phyloP scores from a whole-genome alignment of 2,888 invertebrate species.

The Tenthredo notha region DNA sequence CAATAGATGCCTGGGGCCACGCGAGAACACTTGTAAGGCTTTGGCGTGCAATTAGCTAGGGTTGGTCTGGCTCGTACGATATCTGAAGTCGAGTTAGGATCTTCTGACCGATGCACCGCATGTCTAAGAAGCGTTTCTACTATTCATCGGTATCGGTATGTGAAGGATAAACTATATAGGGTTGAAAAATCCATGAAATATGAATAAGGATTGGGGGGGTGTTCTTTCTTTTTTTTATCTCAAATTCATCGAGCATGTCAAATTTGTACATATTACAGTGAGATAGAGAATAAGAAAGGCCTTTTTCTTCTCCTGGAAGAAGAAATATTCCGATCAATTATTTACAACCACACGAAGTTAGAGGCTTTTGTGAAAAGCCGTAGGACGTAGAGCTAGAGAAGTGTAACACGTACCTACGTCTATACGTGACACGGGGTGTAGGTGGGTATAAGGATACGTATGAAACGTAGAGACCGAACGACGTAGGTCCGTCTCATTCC shows the following conservation, averaged over 20 bases:
- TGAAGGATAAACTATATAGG: too few species aligned
- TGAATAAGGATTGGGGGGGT: not conserved
- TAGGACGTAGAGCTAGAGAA: not conserved
- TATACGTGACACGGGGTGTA: constrained; percentile 15
- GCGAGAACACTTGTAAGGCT: constrained; percentile 47
- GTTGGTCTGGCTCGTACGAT: constrained; percentile 2
- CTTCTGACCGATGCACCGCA: not conserved
- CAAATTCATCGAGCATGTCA: not conserved
- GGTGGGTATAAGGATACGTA: not conserved
- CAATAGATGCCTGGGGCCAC: constrained; percentile 47
- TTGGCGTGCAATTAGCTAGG: constrained; percentile 50
- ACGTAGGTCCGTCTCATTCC: constrained; percentile 46
- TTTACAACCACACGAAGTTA: not conserved
- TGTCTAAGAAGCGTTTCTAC: constrained; percentile 7
- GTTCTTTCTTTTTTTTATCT: not conserved
- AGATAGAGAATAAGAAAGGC: not conserved
- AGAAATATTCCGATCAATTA: constrained; percentile 13
- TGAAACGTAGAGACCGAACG: constrained; percentile 34
- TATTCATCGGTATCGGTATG: not conserved
- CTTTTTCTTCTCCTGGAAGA: not conserved
- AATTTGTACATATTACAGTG: not conserved
- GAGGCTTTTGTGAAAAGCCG: constrained; percentile 16
- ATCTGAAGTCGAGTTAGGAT: not conserved
- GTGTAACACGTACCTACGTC: constrained; percentile 38
- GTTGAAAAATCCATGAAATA: not conserved